Percentiles rank a stretch among this genome's conserved stretches.
phyloP scores from a whole-genome alignment of 2,888 invertebrate species.

The Galeruca laticollis region DNA sequence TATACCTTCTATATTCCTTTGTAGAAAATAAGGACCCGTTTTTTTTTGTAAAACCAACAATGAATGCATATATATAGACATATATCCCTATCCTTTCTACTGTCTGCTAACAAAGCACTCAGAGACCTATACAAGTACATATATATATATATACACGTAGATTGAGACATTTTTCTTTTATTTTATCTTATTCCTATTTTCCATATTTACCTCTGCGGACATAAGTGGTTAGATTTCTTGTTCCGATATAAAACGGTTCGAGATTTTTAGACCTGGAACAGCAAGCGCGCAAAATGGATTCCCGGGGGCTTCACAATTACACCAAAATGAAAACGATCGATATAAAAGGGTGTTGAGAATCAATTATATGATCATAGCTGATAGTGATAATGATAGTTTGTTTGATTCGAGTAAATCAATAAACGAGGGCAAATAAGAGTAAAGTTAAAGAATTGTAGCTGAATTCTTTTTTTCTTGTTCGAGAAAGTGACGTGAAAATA shows the following conservation, averaged over 20 bases:
- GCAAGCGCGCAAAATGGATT: background rate
- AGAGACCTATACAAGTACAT: constrained; percentile 31
- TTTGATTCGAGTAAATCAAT: no score
- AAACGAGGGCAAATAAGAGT: no score
- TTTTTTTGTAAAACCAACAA: constrained; percentile 40
- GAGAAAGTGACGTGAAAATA: no score
- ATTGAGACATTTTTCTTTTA: constrained; percentile 36
- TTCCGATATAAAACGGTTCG: constrained; percentile 15
- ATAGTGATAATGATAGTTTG: no score
- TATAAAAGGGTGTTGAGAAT: no score
- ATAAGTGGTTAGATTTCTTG: constrained; percentile 19
- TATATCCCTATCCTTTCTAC: constrained; percentile 25
- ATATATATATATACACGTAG: constrained; percentile 28
- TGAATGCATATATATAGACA: constrained; percentile 37
- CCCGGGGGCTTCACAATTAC: background rate
- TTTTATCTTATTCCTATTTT: constrained; percentile 35
- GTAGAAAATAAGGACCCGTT: constrained; percentile 38
- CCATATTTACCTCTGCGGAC: constrained; percentile 31
- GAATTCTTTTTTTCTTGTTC: no score
- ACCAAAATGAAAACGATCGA: no score
- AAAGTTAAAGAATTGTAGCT: no score
- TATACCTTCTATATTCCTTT: constrained; percentile 32
- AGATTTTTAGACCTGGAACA: constrained; percentile 3
- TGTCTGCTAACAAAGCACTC: constrained; percentile 37
- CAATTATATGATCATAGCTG: no score